Percentiles rank a stretch among this genome's conserved stretches.
Evolutionary conservation across 37 sponge, comb jelly and placozoan species (phyloP).

Genomic region (Theonella swinhoei): DNA sequence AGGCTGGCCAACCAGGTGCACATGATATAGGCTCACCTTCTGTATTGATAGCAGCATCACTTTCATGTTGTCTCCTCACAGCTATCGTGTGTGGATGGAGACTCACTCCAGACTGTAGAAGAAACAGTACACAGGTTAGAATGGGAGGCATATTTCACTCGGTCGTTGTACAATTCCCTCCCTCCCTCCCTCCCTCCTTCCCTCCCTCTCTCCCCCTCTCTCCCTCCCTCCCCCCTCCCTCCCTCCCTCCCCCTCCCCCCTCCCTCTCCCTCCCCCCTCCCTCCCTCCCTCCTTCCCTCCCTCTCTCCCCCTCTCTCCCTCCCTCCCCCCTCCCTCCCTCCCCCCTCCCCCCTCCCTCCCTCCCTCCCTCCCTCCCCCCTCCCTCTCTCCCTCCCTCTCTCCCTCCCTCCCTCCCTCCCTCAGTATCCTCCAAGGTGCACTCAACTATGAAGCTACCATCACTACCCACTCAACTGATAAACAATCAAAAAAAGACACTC

Average conservation of each 20-base stretch:
- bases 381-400: not conserved
- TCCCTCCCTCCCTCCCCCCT: not conserved
- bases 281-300: not conserved
- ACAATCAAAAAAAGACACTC: not conserved
- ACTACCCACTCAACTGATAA: not conserved
- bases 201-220: not conserved
- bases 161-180: conserved; percentile 8
- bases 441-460: not conserved
- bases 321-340: not conserved
- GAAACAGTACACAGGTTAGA: not conserved
- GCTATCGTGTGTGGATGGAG: not conserved
- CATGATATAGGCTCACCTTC: no score
- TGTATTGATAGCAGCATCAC: no score
- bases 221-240: not conserved
- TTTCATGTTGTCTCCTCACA: not conserved
- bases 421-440: conserved; percentile 8
- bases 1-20: not conserved
- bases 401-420: not conserved
- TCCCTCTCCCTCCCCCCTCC: not conserved
- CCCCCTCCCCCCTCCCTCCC: not conserved
- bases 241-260: not conserved
- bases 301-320: not conserved
- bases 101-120: not conserved
- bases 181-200: not conserved
- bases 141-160: no score